Evolutionary conservation across 2,888 invertebrate species (phyloP).

Genomic region (Drosophila neonasuta): DNA sequence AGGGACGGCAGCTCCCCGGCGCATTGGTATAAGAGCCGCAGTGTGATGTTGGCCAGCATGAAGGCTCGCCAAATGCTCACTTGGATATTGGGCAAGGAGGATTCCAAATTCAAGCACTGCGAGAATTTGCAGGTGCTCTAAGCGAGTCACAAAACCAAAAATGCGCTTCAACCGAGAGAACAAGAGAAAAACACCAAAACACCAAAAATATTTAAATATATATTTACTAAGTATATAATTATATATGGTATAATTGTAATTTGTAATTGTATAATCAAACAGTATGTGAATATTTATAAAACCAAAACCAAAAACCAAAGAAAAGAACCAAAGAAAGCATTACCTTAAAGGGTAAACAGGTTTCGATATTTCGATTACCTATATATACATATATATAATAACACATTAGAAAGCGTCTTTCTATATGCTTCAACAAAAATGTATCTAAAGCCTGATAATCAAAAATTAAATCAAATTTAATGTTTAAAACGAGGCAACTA

Average conservation of each 20-base stretch:
- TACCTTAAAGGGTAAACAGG: slow-evolving; percentile 60
- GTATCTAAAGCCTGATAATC: slow-evolving; percentile 77
- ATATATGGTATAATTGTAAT: slow-evolving; percentile 35
- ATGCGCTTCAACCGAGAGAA: slow-evolving; percentile 7
- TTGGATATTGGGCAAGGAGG: slow-evolving; percentile 95
- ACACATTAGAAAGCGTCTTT: slow-evolving; percentile 8
- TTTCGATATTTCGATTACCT: slow-evolving; percentile 54
- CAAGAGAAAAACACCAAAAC: slow-evolving; percentile 37
- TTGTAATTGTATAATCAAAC: slow-evolving; percentile 34
- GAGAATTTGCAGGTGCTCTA: slow-evolving; percentile 94
- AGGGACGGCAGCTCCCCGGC: slow-evolving; percentile 84
- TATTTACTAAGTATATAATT: slow-evolving; percentile 42
- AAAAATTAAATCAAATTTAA: slow-evolving; percentile 80
- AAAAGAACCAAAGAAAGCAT: slow-evolving; percentile 25
- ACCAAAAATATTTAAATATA: slow-evolving; percentile 49
- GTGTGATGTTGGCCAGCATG: slow-evolving; percentile 93
- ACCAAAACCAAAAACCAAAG: slow-evolving; percentile 19
- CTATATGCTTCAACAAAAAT: slow-evolving; percentile 20
- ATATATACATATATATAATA: slow-evolving; percentile 7
- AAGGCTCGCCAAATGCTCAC: slow-evolving; percentile 95
- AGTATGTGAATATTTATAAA: slow-evolving; percentile 53
- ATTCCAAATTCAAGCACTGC: slow-evolving; percentile 95
- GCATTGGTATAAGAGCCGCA: slow-evolving; percentile 93
- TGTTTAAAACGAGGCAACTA: slow-evolving; percentile 32
- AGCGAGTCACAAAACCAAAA: slow-evolving; percentile 62